Evolutionary conservation across 2,888 invertebrate species (phyloP).

Genomic region (Drosophila prolongata): DNA sequence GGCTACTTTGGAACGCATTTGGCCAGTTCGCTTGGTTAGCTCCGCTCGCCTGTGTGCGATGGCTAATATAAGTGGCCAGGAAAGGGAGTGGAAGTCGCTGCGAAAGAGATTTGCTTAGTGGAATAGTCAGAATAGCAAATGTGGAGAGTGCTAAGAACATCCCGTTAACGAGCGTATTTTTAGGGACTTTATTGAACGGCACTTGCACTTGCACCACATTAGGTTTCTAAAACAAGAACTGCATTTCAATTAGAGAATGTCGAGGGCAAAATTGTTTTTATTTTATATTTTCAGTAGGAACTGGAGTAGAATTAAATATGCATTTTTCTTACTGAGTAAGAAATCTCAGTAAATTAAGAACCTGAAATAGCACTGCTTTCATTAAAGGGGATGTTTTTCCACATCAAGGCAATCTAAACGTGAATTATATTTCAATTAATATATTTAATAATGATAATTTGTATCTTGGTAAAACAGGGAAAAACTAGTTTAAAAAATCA

Average conservation of each 20-base stretch:
- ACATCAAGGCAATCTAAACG: too few species aligned
- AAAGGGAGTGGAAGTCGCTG: conserved; percentile 13
- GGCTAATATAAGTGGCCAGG: conserved; percentile 59
- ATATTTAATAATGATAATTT: too few species aligned
- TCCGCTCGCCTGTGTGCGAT: conserved; percentile 8
- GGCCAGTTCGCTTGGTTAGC: conserved; percentile 64
- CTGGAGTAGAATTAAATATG: too few species aligned
- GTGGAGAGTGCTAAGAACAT: conserved; percentile 4
- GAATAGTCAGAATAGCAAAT: conserved; percentile 33
- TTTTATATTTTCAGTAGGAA: background rate
- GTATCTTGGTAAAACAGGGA: too few species aligned
- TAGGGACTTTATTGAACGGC: conserved; percentile 8
- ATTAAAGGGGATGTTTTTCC: too few species aligned
- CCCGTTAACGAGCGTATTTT: background rate
- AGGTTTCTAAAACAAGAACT: background rate
- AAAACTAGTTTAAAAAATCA: too few species aligned
- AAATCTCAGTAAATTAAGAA: too few species aligned
- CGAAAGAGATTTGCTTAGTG: conserved; percentile 12
- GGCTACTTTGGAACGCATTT: conserved; percentile 67
- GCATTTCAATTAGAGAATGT: background rate
- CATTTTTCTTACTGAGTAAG: too few species aligned
- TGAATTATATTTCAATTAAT: too few species aligned
- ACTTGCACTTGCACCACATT: conserved; percentile 4
- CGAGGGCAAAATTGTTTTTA: too few species aligned
- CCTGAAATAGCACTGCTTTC: too few species aligned